These are phyloP conservation scores for Bubo scandiacus DNA, from an alignment of 2,113 vertebrate genomes.

Conservation along the genomic window DNA sequence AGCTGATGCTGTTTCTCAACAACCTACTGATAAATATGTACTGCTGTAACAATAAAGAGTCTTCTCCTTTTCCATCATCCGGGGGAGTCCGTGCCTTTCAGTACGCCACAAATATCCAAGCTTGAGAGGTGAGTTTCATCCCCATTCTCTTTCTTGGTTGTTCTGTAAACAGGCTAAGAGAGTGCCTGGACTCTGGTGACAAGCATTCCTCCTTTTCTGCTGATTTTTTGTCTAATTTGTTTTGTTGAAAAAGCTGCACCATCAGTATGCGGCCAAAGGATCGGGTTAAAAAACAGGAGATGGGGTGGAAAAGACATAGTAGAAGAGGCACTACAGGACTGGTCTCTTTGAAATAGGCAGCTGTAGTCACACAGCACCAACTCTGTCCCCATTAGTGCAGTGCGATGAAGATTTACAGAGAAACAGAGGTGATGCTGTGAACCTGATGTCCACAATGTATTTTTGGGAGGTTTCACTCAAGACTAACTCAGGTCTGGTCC, in stretches of 20 bases:
- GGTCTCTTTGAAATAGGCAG: background rate
- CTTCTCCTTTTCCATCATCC: no score
- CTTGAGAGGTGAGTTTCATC: background rate
- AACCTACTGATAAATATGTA: background rate
- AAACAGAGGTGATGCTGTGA: no score
- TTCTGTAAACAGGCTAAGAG: background rate
- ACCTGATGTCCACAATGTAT: background rate
- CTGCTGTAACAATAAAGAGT: no score
- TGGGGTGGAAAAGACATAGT: background rate
- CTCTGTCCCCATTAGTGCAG: background rate
- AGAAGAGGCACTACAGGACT: background rate
- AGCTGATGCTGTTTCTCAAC: background rate
- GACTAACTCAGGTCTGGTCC: background rate
- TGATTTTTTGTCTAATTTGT: background rate
- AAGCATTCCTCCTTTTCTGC: background rate
- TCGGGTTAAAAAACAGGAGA: background rate
- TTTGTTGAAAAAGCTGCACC: background rate
- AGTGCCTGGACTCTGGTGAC: background rate
- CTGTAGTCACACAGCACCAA: no score
- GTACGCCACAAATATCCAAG: background rate
- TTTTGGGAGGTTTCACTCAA: background rate
- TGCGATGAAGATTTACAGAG: background rate
- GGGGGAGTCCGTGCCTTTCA: no score
- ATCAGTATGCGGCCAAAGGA: background rate
- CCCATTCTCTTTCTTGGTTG: background rate